Base-by-base conservation (phyloP, 2,113 vertebrate species). In the Chaetops frenatus region DNA sequence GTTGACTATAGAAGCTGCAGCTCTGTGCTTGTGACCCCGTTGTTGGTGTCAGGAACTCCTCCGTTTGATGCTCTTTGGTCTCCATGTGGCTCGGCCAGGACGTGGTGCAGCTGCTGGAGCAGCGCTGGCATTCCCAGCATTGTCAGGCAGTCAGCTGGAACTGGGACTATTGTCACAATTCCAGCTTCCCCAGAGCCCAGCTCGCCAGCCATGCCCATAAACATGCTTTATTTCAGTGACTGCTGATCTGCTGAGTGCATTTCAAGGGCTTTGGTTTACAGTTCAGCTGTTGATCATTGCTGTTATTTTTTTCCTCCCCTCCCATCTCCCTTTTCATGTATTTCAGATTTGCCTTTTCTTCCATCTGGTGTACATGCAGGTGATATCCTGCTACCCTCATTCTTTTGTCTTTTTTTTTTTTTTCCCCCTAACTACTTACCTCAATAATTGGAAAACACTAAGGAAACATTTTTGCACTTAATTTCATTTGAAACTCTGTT, bases 361-460 rank as follows among this genome's bases (percentile, higher is more conserved):
- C 53, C 19, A 27, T 3, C 36, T 45, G 48, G 27, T 58, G 13
- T 51, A n/a, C 7, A 6, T 56, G 57, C 23, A 72, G 62, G 24
- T 67, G 84, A 69, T 77, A 70, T 17, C 67, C 60, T 70, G 35
- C 53, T 73, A 6, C 38, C 27, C 2, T 21, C 21, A 6, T 24
- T 67, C 27, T 60, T 77, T 36, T 45, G 33, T 60, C 31, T 24
- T 67, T 33, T 27, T 23, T 20, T 17, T 16, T 12, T 2, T 2
- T 1, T 0, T 1, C 11, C 2, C 15, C 8, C 4, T 24, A 72
- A 53, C 81, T 83, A 6, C 44, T 92, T 90, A 86, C 76, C 88
- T 95, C 88, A 81, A 4, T 40, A 70, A 90, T 90, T 86, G 82
- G 90, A 53, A 83, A 95, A 96, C 76, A 92, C 90, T 96, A 94